Percentiles rank a stretch among this genome's conserved stretches.
Conservation (phyloP, 2,797 vertebrate species). For the Liparis tanakae region DNA sequence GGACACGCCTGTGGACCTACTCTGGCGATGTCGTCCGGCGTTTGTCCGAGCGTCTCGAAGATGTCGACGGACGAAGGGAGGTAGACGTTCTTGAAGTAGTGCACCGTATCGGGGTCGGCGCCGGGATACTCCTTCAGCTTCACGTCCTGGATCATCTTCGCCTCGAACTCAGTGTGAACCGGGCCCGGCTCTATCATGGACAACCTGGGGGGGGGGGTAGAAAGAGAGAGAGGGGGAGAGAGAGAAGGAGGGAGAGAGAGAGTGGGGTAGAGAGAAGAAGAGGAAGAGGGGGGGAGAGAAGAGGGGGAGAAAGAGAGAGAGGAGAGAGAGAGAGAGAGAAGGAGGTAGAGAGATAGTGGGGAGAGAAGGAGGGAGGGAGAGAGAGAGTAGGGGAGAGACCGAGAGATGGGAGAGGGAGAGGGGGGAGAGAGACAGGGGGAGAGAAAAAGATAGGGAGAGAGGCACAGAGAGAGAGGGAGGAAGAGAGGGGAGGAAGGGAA, state of each 20-base stretch:
- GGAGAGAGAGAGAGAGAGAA: no score
- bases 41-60: constrained; percentile 88
- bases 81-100: constrained; percentile 89
- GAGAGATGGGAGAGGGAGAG: no score
- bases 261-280: no score
- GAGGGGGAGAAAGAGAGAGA: no score
- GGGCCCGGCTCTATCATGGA: constrained; percentile 91
- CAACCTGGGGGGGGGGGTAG: constrained; percentile 68
- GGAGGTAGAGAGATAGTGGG: no score
- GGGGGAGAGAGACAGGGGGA: neutral
- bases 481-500: no score
- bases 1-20: constrained; percentile 64
- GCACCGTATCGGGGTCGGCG: constrained; percentile 85
- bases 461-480: neutral
- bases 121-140: constrained; percentile 87
- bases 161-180: constrained; percentile 90
- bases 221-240: neutral
- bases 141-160: constrained; percentile 88
- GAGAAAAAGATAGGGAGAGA: no score
- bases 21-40: constrained; percentile 87
- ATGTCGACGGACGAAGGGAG: constrained; percentile 88
- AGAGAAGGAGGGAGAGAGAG: neutral
- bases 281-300: neutral
- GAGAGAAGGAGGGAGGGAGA: no score
- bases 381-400: no score